Evolutionary conservation across 2,888 invertebrate species (phyloP), one percentile per base, ranked within the genome.

Genomic region (Drosophila pegasa): DNA sequence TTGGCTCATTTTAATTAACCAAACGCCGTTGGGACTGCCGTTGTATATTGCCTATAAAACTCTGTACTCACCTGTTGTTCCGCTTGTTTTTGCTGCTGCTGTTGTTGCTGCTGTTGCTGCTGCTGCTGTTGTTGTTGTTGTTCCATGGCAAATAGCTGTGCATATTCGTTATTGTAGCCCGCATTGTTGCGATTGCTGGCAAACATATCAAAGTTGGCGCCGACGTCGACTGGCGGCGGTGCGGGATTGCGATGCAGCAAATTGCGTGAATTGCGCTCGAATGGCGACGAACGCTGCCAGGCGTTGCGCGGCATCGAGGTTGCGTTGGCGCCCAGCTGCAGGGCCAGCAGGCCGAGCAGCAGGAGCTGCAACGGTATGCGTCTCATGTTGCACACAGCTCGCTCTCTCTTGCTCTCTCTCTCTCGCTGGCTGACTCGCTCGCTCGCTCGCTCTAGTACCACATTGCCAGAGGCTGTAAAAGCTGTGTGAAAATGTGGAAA

Each of bases 211-310:
- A 63, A 67, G 22, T 37, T 38, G 43, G 45, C 66, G 10, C 47
- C 65, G 52, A 56, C 50, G 40, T 57, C 47, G 35, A 14, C 45
- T 12, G 29, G 41, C 14, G 48, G n/a, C 20, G 45, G 50, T 25
- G 31, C 20, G 14, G 48, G 4, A 29, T 27, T 16, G 27, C 73
- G 89, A 20, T 70, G 83, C 59, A 80, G 65, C 55, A 87, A 71
- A 63, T 87, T 88, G 22, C 96, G 96, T 87, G 96, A 96, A 93
- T 97, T 97, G 75, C 97, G 94, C 92, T 97, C 97, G 93, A 97
- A 97, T 27, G 96, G 56, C 5, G 75, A 93, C 0, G 74, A 93
- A 0, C 96, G 96, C 20, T 96, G 96, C 96, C 96, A 96, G 38
- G 95, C 45, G 16, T 37, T 43, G 16, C 55, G 16, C 20, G 52